Evolutionary conservation across 2,113 vertebrate genomes (phyloP), one percentile per base, ranked within the genome.

Genomic region (Pollimyrus isidori): DNA sequence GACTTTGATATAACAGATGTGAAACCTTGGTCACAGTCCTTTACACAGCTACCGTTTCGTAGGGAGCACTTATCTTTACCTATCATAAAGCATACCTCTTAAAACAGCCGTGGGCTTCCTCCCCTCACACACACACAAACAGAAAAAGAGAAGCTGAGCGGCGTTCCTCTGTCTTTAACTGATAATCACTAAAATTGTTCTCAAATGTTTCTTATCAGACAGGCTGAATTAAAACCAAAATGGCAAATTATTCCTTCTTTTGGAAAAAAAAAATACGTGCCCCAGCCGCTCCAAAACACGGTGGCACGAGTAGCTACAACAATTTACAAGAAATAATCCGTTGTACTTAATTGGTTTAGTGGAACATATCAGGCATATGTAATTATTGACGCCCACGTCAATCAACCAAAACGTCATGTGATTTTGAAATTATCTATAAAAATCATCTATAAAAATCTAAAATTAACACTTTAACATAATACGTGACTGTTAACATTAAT

Each of bases 1-100:
- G 56, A 30, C 88, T 86, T 21, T 85, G 69, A 4, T 39, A 90
- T 89, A 89, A 56, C 91, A 92, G 30, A 92, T 91, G 90, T 87
- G 62, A 92, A 53, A 80, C 39, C 7, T n/a, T 26, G 45, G 83
- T 87, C 88, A 80, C 46, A 49, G 69, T 62, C 15, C 80, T 65
- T 88, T 65, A 45, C 39, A 15, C 23, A 80, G 46, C 88, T 88
- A 88, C 88, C 69, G 69, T 82, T 73, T 88, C 69, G 35, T 42
- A 35, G 26, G 53, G 73, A 53, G n/a, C 21, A 52, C 85, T 87
- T 88, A 65, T 84, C 52, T 46, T 65, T 87, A 80, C 42, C n/a
- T 50, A n/a, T 9, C 21, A 30, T 21, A 86, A 89, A 86, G 62
- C 52, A 21, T 1, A 10, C 13, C 48, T 80, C 48, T 82, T 88